Base-by-base conservation (phyloP, 2,888 invertebrate genomes). In the Caenorhabditis sp. region DNA sequence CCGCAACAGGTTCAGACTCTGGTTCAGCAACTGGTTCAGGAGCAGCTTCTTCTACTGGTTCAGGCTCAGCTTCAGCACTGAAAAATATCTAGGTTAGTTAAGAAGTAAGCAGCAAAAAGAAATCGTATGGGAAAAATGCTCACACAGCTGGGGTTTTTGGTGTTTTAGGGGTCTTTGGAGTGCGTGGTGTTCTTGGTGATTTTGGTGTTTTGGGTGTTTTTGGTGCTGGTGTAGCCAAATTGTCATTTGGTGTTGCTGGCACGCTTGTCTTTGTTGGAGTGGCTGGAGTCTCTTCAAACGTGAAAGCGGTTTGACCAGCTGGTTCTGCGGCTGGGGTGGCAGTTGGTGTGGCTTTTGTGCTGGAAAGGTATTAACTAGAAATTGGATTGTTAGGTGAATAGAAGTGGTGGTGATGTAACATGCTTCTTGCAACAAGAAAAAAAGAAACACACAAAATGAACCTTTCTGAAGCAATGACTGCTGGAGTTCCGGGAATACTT, bases 161-260 rank as follows among this genome's bases (percentile, higher is more conserved):
- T 58, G 81, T 79, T 71, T 81, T 83, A 5, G 83, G 83, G 5
- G 83, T 81, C 50, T 73, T 77, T 50, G 84, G 84, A 17, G 83
- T 84, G 70, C 74, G 81, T 14, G 84, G 81, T 19, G 77, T 78
- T 54, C 76, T 79, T 49, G 79, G 81, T 23, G 81, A 31, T 53
- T 73, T 77, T 50, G 84, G 84, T 17, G 83, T 84, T 70, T 76
- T 82, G 10, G 84, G 81, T 19, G 77, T 78, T 53, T 77, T 79
- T 36, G 79, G 81, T 23, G 81, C 77, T 36, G 69, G 78, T 6
- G 84, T 74, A 12, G 77, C 71, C 72, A 69, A 62, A 23, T 61
- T 64, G 17, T 67, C 68, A 17, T 57, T 66, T 49, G 67, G 71
- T 31, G 68, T 69, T 1, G 71, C 63, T 49, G 71, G 69, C 6